Evolutionary conservation across 2,797 vertebrate species (phyloP).

Genomic region (Threskiornis aethiopicus): DNA sequence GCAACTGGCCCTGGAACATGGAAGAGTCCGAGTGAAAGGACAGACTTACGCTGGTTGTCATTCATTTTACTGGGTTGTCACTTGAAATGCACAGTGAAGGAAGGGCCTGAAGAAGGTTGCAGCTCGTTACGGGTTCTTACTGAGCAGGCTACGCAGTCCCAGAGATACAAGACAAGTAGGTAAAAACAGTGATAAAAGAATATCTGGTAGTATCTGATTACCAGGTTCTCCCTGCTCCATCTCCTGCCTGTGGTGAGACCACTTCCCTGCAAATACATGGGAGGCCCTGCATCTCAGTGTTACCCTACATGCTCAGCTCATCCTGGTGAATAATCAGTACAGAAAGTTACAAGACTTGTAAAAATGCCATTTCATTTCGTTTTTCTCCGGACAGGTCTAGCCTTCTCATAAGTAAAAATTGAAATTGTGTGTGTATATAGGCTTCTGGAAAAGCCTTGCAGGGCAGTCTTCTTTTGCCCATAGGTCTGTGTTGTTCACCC

Average conservation of each 20-base stretch:
- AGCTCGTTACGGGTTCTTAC: neutral
- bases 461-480: neutral
- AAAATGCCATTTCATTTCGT: neutral
- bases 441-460: neutral
- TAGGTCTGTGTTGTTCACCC: neutral
- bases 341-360: neutral
- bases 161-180: neutral
- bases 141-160: neutral
- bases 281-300: neutral
- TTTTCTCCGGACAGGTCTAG: neutral
- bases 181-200: neutral
- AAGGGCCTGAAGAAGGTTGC: neutral
- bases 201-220: neutral
- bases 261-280: neutral
- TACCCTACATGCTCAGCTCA: neutral
- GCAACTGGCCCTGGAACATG: neutral
- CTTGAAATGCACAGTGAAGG: neutral
- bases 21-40: neutral
- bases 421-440: neutral
- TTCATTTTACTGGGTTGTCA: neutral
- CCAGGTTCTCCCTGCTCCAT: neutral
- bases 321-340: neutral
- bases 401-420: neutral
- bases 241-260: neutral
- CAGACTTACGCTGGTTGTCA: fast-evolving